Percentiles rank a stretch among this genome's conserved stretches.
Evolutionary conservation across 1,140 invertebrate genomes (phyloP).

Genomic region (Formica exsecta): DNA sequence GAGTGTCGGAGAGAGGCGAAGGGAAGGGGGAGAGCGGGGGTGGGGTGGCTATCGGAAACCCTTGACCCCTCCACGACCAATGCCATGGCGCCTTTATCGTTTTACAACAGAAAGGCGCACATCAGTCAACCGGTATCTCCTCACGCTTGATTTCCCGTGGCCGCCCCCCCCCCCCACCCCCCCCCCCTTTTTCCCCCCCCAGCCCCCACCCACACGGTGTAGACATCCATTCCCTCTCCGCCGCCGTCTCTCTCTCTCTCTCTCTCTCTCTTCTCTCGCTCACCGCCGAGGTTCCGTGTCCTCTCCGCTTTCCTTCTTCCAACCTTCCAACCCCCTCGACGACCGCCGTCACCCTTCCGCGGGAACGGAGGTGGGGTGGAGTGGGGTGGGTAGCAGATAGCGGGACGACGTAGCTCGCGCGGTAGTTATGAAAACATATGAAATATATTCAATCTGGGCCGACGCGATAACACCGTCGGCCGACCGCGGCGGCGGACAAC

Average conservation of each 20-base stretch:
- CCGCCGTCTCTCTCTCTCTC: conserved; percentile 37
- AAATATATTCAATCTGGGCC: conserved; percentile 87
- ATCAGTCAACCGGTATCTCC: conserved; percentile 87
- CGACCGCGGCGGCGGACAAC: conserved; percentile 72
- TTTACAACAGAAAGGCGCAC: conserved; percentile 87
- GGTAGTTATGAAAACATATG: conserved; percentile 87
- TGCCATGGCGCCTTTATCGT: conserved; percentile 87
- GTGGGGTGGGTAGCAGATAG: conserved; percentile 77
- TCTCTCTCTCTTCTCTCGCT: neutral
- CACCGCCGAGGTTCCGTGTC: conserved; percentile 23
- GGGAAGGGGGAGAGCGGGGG: conserved; percentile 52
- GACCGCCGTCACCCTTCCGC: conserved; percentile 22
- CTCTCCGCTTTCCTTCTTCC: conserved; percentile 55
- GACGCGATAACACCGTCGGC: conserved; percentile 82
- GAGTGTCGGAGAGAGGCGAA: conserved; percentile 39
- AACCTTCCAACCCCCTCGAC: neutral
- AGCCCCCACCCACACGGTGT: conserved; percentile 14
- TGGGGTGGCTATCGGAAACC: conserved; percentile 84
- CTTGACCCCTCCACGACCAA: conserved; percentile 82
- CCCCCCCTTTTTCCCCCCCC: neutral
- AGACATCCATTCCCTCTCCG: conserved; percentile 45
- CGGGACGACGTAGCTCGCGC: conserved; percentile 73
- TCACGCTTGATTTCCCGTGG: conserved; percentile 87
- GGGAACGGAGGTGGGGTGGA: neutral
- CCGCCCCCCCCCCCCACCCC: conserved; percentile 75